Percentiles rank a stretch among this genome's conserved stretches.
Conservation (phyloP, 2,888 invertebrate species). For the Sesia apiformis region DNA sequence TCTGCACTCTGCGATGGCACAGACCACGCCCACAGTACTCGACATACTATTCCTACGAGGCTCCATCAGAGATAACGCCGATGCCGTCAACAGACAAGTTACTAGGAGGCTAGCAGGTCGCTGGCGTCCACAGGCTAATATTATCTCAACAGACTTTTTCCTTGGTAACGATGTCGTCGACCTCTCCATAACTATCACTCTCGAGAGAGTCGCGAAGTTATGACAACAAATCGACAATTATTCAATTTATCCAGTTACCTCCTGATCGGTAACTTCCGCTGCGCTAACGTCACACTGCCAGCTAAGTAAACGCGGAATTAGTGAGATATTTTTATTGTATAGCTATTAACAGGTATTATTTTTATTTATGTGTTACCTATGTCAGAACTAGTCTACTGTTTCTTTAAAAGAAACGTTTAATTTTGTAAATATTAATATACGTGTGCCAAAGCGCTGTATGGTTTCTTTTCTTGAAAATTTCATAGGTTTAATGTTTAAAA, state of each 20-base stretch:
- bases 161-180: conserved; percentile 82
- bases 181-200: conserved; percentile 72
- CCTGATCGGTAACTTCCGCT: background rate
- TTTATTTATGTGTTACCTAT: conserved; percentile 30
- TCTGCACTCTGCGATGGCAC: conserved; percentile 81
- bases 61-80: conserved; percentile 78
- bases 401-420: conserved; percentile 27
- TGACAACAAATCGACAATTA: conserved; percentile 40
- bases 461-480: no score
- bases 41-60: conserved; percentile 77
- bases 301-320: conserved; percentile 15
- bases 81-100: conserved; percentile 80
- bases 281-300: background rate
- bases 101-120: conserved; percentile 78
- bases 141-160: conserved; percentile 83
- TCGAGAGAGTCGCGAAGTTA: conserved; percentile 52
- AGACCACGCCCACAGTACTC: conserved; percentile 79
- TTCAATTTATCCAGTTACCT: background rate
- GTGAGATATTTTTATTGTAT: conserved; percentile 40
- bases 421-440: conserved; percentile 1
- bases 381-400: conserved; percentile 45
- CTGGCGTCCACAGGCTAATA: conserved; percentile 80
- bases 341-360: background rate
- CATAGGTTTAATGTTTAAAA: background rate
- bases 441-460: no score